A percentile compares a stretch with the other conserved stretches of the same genome.
Conservation (phyloP, 2,113 vertebrate genomes). For the Coracopsis vasa region DNA sequence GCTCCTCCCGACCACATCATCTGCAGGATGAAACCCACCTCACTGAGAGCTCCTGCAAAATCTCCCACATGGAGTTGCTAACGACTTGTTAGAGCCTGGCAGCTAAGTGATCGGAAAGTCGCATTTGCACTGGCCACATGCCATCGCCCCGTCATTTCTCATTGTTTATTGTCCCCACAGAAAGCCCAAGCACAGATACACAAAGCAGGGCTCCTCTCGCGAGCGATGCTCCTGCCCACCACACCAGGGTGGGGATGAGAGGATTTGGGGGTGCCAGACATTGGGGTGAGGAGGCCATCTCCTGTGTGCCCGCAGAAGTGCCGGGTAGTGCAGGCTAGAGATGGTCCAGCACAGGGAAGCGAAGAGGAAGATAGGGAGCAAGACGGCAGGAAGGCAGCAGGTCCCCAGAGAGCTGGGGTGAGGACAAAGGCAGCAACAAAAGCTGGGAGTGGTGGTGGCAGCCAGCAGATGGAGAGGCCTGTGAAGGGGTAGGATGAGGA, state of each 20-base stretch:
- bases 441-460: background rate
- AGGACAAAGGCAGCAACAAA: background rate
- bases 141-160: conserved; percentile 10
- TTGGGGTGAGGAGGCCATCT: fast-evolving
- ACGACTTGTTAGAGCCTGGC: background rate
- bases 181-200: background rate
- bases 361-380: background rate
- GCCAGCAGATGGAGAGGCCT: background rate
- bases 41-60: background rate
- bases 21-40: background rate
- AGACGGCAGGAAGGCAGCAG: background rate
- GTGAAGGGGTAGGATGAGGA: background rate
- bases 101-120: background rate
- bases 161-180: conserved; percentile 46
- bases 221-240: background rate
- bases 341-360: fast-evolving
- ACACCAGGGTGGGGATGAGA: fast-evolving
- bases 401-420: background rate
- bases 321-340: fast-evolving
- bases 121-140: background rate
- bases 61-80: background rate
- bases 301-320: fast-evolving
- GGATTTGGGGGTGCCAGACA: background rate
- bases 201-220: background rate
- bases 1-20: background rate